These are phyloP conservation scores for Seira musarum DNA, from an alignment of 2,888 invertebrate species.

Conservation along the genomic window DNA sequence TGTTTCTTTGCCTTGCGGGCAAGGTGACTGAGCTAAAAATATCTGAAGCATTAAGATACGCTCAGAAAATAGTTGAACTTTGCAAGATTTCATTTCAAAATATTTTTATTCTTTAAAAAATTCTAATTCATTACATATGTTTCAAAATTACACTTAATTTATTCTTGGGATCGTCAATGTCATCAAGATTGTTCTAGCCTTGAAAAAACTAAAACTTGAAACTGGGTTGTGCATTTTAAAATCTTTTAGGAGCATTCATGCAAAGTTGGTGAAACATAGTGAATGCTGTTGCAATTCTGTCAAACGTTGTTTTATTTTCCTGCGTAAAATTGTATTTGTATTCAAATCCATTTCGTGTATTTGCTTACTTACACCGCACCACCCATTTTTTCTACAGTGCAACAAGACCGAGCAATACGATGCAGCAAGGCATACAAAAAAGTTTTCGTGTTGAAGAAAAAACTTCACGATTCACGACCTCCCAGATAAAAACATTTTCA, in stretches of 20 bases:
- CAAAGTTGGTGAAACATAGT: not conserved
- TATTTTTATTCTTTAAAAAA: not conserved
- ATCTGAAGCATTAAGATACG: not conserved
- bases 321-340: not conserved
- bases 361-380: not conserved
- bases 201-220: not conserved
- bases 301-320: not conserved
- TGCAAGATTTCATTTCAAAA: not conserved
- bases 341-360: not conserved
- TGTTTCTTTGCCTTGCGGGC: not conserved
- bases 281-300: not conserved
- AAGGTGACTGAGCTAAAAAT: not conserved
- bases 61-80: not conserved
- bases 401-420: not conserved
- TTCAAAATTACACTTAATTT: not conserved
- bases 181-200: not conserved
- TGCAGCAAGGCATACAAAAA: not conserved
- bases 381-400: not conserved
- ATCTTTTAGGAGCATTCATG: not conserved
- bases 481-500: no score
- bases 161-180: not conserved
- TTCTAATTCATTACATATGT: not conserved
- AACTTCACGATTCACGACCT: not conserved
- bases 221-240: not conserved
- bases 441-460: not conserved